These are phyloP conservation scores for Apotomis betuletana DNA, from an alignment of 2,888 invertebrate genomes.

Conservation along the genomic window DNA sequence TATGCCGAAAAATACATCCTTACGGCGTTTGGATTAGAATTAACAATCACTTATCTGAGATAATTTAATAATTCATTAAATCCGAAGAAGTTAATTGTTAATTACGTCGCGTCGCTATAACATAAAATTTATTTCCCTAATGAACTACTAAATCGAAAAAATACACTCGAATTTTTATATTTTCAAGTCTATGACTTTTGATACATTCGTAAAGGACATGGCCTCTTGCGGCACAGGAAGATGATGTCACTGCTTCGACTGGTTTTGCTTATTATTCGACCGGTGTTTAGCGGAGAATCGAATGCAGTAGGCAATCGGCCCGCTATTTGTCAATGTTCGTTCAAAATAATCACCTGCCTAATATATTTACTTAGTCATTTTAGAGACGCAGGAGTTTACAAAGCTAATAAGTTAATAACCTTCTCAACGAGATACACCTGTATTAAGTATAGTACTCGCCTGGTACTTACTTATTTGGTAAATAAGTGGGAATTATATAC, in stretches of 20 bases:
- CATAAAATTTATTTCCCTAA: not conserved
- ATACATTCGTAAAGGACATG: slow-evolving; percentile 67
- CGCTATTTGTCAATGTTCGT: slow-evolving; percentile 50
- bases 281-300: slow-evolving; percentile 63
- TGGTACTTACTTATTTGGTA: too few species aligned
- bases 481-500: too few species aligned
- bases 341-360: slow-evolving; percentile 43
- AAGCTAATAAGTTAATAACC: slow-evolving; percentile 20
- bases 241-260: slow-evolving; percentile 80
- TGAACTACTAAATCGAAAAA: not conserved
- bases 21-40: too few species aligned
- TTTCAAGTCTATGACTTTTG: slow-evolving; percentile 19
- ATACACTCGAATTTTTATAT: slow-evolving; percentile 11
- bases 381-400: slow-evolving; percentile 12
- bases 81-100: not conserved
- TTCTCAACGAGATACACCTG: not conserved
- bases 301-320: slow-evolving; percentile 62
- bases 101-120: too few species aligned
- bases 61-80: not conserved
- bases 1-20: too few species aligned
- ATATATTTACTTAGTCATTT: slow-evolving; percentile 28
- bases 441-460: not conserved
- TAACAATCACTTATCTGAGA: too few species aligned
- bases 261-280: slow-evolving; percentile 79
- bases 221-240: slow-evolving; percentile 75